These are phyloP conservation scores for Trachemys scripta DNA, from an alignment of 2,113 vertebrate genomes.

Conservation along the genomic window DNA sequence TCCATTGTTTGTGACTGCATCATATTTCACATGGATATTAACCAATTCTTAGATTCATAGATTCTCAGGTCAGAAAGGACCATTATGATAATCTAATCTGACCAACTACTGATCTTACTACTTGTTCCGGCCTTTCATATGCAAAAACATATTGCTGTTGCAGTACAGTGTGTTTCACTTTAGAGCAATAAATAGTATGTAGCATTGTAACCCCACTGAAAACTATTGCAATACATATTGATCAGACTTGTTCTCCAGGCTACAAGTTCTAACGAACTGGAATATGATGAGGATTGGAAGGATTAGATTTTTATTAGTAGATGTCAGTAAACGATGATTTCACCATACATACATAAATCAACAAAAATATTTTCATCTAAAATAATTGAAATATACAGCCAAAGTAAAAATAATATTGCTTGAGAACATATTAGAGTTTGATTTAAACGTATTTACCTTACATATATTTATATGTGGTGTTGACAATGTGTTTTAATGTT, in stretches of 20 bases:
- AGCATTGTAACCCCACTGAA: conserved; percentile 37
- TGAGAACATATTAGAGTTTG: background rate
- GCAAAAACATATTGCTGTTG: conserved; percentile 24
- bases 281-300: conserved; percentile 24
- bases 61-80: background rate
- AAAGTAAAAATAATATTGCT: conserved; percentile 6
- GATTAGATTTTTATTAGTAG: background rate
- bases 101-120: background rate
- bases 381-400: background rate
- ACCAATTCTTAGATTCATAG: background rate
- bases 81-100: background rate
- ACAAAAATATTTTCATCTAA: background rate
- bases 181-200: conserved; percentile 47
- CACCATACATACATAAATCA: background rate
- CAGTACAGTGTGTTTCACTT: conserved; percentile 11
- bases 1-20: background rate
- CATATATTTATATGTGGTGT: background rate
- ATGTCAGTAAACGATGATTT: background rate
- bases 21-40: background rate
- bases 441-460: background rate
- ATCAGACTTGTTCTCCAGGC: conserved; percentile 40
- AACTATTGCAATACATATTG: conserved; percentile 53
- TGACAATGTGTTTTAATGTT: background rate
- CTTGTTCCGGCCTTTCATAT: conserved; percentile 44
- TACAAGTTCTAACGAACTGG: conserved; percentile 1